Evolutionary conservation across 2,888 invertebrate genomes (phyloP).

Genomic region (Drosophila rubida): DNA sequence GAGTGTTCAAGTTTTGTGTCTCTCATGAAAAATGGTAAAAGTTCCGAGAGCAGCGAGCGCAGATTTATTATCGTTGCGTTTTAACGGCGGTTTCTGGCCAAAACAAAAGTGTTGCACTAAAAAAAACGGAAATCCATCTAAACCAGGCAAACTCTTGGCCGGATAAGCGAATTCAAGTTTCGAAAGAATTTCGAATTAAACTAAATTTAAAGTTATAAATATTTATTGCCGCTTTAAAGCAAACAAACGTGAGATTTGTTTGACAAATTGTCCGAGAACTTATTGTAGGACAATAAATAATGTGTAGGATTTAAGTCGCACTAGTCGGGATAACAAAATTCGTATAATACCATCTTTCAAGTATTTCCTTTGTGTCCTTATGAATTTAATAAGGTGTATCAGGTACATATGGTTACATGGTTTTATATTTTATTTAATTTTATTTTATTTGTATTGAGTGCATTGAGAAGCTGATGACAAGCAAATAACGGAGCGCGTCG

Average conservation of each 20-base stretch:
- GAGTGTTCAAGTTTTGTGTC: constrained; percentile 41
- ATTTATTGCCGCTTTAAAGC: too few species aligned
- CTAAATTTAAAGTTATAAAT: neutral
- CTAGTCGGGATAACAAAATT: neutral
- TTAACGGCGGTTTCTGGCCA: constrained; percentile 22
- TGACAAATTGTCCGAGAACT: neutral
- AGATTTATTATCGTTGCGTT: constrained; percentile 52
- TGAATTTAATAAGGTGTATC: constrained; percentile 5
- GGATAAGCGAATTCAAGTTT: neutral
- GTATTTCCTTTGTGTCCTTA: neutral
- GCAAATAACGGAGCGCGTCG: constrained; percentile 43
- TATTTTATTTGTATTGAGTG: constrained; percentile 24
- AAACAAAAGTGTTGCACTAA: constrained; percentile 32
- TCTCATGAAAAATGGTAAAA: constrained; percentile 53
- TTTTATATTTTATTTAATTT: constrained; percentile 7
- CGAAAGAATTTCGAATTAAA: neutral
- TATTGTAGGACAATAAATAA: neutral
- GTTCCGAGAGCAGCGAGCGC: constrained; percentile 43
- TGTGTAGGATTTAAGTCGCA: neutral
- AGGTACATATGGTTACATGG: neutral
- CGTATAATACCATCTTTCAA: neutral
- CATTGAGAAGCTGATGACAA: constrained; percentile 38
- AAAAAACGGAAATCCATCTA: constrained; percentile 3
- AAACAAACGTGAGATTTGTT: neutral
- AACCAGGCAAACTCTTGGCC: neutral